Base-by-base conservation (phyloP, 1,140 invertebrate species). In the Acromyrmex echinatior region DNA sequence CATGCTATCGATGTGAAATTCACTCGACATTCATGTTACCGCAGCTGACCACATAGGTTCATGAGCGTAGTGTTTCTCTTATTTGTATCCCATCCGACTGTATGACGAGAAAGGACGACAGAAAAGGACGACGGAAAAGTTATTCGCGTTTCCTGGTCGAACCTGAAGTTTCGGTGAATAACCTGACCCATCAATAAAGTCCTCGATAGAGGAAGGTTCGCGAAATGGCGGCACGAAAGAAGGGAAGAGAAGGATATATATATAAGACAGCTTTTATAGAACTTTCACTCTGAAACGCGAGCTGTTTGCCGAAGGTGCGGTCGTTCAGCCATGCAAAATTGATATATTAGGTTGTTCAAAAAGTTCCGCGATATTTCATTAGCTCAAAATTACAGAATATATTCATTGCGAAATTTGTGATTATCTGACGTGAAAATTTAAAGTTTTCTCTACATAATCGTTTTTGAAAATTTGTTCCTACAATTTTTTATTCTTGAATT, bases 121-220 rank as follows among this genome's bases (percentile, higher is more conserved):
- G 53, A 4, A n/a, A 58, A 58, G n/a, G 25, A 62, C 18, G 51
- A 77, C 86, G n/a, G 39, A 14, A 70, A 68, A 87, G 86, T 87
- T 90, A 86, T 74, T 87, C 79, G 70, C 74, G 81, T 84, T 78
- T 63, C 66, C 74, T 79, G 56, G 53, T 31, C 49, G 68, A 28
- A 12, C 10, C 35, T 49, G n/a, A 70, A 84, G 58, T 86, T 91
- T 68, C 66, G 39, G n/a, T 12, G 63, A 84, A 84, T 76, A 76
- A 76, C 25, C 79, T 60, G 78, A 87, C 31, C 25, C 16, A 51
- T 84, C 74, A 77, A 86, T 86, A 45, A 53, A 62, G 65, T 78
- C 65, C 21, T 77, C 65, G 78, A 87, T 79, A 79, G 31, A 28
- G 53, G 1, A 45, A 35, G 31, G 31, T 35, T 35, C 5, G 31